Evolutionary conservation across 1,140 invertebrate species (phyloP), one percentile per base, ranked within the genome.

Genomic region (Lepidurus packardi): DNA sequence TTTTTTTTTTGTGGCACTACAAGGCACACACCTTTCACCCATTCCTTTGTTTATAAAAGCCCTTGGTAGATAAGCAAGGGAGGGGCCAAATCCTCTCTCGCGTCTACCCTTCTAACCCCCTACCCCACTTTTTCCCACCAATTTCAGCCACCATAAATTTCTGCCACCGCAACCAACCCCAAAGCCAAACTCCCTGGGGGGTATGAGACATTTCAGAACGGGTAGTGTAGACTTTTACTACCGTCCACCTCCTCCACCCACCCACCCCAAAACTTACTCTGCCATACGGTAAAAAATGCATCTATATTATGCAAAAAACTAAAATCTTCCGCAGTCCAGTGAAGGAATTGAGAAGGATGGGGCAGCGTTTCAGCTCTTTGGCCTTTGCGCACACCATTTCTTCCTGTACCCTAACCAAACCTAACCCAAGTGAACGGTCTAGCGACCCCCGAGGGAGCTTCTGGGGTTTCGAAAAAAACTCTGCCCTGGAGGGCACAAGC

Each of bases 261-360:
- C 3, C 4, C 34, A 34, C 3, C 34, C 34, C 34, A 34, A 4
- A 34, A 34, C 34, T 21, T 65, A n/a, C 13, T 21, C 9, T 13
- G 4, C 53, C 6, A 21, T n/a, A 16, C 16, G 53, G 3, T 7
- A 16, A 65, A 65, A 65, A 65, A 21, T 7, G 0, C 13, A 65
- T 13, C 16, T 65, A 65, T 21, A 65, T 65, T 65, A 65, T 65
- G 53, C 53, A 65, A 65, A 65, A 21, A 65, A 13, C 0, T n/a
- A 65, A 65, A 65, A 65, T 11, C 53, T 65, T 65, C 53, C 53
- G 53, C 53, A 21, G 13, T 65, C 21, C 53, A 21, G 53, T 16
- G 53, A 21, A 65, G 53, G 53, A 65, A 65, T 65, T 65, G 53
- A 65, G 53, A 65, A 65, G 53, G 53, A 65, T 65, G 53, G 34